Base-by-base conservation (phyloP, 2,113 vertebrate genomes). In the Bombycilla garrulus region DNA sequence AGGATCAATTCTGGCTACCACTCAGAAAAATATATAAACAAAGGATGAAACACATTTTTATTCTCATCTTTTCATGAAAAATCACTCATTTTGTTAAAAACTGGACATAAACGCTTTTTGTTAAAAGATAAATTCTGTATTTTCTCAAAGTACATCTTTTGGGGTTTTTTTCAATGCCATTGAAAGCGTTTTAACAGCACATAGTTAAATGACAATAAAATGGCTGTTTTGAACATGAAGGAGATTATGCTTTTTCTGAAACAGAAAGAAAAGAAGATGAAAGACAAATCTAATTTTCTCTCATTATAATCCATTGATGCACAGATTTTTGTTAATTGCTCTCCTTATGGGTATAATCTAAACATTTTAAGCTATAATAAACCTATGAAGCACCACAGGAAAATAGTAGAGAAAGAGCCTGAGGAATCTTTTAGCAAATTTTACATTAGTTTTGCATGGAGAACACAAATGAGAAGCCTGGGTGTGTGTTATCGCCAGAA, bases 271-370 rank as follows among this genome's bases (percentile, higher is more conserved):
- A 86, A 80, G 17, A 36, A 79, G 45, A 67, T 86, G 69, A 95
- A 96, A 97, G 83, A 74, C 69, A 88, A 90, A 91, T 71, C 84
- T 91, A 78, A 93, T 93, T 95, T 95, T 87, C 53, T 71, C 70
- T 90, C 92, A 91, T 90, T 92, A 76, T 44, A 82, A 87, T 56
- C 81, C 81, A 90, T 13, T 62, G 90, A 89, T 58, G 73, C 72
- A 74, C 42, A 73, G 64, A 81, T 81, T 81, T 70, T 88, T 48
- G 35, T 86, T 92, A 94, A 95, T 89, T 81, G 81, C 81, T 87
- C 89, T 89, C 53, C 89, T 92, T 89, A 56, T 69, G 69, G n/a
- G 72, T 67, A 91, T 65, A 72, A 87, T 94, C 73, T 56, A 40
- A 95, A 78, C 1, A 1, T 89, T 92, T 95, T 54, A 81, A 83